Evolutionary conservation across 2,113 vertebrate species (phyloP), one percentile per base, ranked within the genome.

Genomic region (Saccopteryx leptura): DNA sequence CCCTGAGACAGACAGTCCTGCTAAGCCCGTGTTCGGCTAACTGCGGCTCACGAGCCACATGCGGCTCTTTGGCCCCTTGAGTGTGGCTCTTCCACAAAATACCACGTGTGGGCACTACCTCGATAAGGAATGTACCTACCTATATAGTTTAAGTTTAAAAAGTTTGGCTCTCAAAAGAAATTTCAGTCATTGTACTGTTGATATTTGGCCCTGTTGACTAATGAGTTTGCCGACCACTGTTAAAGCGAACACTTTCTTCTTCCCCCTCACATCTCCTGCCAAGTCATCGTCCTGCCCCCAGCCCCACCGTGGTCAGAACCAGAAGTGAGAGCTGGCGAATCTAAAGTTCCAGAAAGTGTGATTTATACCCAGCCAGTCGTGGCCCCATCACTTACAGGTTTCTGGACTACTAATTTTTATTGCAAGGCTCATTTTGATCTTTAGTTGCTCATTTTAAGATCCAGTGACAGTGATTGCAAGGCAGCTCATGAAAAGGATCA

Each of bases 241-340:
- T 17, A 8, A 1, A 15, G 2, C 6, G 1, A 1, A 7, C 12
- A 5, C 1, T 2, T 2, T 8, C 23, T 2, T 8, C 23, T 15
- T 46, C 31, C 33, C 3, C 2, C 28, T 31, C 13, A 0, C 14
- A 0, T 13, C 17, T 3, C 1, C 4, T 0, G 9, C 1, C 0
- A 28, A 28, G 1, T 15, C 10, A 0, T 2, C 3, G 0, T 31
- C 48, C 48, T 28, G 15, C 28, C 0, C 0, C 12, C 17, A 13
- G 0, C 56, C 21, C 13, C 0, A 0, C 3, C 4, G 9, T 15
- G 18, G 21, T 0, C 18, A 94, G 31, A 65, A 76, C 60, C 24
- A 13, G 5, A 74, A 31, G 3, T 3, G 13, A 28, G 82, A 13
- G 2, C 4, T 3, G 11, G 7, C 4, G 9, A 46, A 76, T 4